Evolutionary conservation across 2,888 invertebrate species (phyloP), one percentile per base, ranked within the genome.

Genomic region (Drepana falcataria): DNA sequence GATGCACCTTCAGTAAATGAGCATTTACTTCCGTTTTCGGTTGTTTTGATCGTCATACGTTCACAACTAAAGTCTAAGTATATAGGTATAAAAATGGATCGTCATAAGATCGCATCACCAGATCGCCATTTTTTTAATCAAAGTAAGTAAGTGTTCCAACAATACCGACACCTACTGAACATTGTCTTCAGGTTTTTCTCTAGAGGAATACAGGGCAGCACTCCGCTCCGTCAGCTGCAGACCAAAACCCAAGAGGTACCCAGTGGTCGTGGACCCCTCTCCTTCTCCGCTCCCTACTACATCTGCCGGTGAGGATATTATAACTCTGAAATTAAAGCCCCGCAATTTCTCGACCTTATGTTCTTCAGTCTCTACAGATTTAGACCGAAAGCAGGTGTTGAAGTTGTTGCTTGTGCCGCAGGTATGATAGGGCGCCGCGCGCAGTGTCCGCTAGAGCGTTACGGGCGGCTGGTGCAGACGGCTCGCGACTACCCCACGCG

Each of bases 341-440:
- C 48, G 34, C 7, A n/a, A n/a, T n/a, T n/a, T n/a, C n/a, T n/a
- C n/a, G n/a, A n/a, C n/a, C n/a, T n/a, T n/a, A n/a, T n/a, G n/a
- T n/a, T n/a, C n/a, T n/a, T n/a, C n/a, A n/a, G n/a, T n/a, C n/a
- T n/a, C n/a, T n/a, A n/a, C n/a, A n/a, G n/a, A n/a, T n/a, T n/a
- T n/a, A n/a, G n/a, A n/a, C n/a, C n/a, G n/a, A n/a, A n/a, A n/a
- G n/a, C n/a, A n/a, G n/a, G n/a, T n/a, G n/a, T 33, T 5, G 3
- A 33, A 35, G 3, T 35, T 2, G 35, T 6, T 48, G 35, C 33
- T 37, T 21, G 40, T 9, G 44, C 9, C 7, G 6, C 69, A 91
- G 91, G 78, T 48, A 77, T 85, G 66, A 72, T 89, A 35, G 91
- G 91, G 0, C 78, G 81, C 4, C 84, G 91, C 33, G 87, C 85